Evolutionary conservation across 2,888 invertebrate species (phyloP).

Genomic region (Drosophila koepferae): DNA sequence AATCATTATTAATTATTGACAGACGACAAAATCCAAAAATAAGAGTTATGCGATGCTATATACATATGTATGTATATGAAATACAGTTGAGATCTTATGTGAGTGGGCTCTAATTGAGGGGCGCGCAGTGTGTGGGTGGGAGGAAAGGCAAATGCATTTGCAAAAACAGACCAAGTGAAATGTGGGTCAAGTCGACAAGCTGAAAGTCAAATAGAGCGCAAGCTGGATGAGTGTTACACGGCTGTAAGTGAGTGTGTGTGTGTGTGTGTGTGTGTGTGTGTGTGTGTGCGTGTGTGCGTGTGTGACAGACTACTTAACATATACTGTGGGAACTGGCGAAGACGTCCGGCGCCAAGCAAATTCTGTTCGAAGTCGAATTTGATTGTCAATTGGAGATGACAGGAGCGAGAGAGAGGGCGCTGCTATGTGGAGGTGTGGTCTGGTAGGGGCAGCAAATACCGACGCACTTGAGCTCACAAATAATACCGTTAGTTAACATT

Average conservation of each 20-base stretch:
- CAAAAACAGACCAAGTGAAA: conserved; percentile 3
- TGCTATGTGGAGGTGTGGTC: not conserved
- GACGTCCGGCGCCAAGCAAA: conserved; percentile 30
- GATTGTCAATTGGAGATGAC: conserved; percentile 57
- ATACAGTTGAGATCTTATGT: not conserved
- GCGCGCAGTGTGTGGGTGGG: no score
- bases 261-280: conserved; percentile 25
- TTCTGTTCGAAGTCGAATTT: conserved; percentile 59
- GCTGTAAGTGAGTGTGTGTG: conserved; percentile 6
- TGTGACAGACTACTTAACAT: conserved; percentile 62
- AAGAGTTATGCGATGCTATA: not conserved
- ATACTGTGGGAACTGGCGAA: conserved; percentile 55
- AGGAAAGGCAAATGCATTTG: not conserved
- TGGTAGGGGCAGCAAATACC: conserved; percentile 6
- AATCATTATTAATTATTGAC: not conserved
- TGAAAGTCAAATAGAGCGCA: conserved; percentile 40
- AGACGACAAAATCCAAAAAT: not conserved
- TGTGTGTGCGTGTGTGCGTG: conserved; percentile 13
- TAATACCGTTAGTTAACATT: conserved; percentile 78
- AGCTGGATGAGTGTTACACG: conserved; percentile 17
- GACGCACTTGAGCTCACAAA: conserved; percentile 62
- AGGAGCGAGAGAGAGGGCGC: not conserved
- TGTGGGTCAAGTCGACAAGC: conserved; percentile 24
- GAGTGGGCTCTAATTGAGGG: not conserved
- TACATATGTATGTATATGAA: not conserved